phyloP scores from a whole-genome alignment of 1,140 invertebrate genomes.

The Bombus affinis region DNA sequence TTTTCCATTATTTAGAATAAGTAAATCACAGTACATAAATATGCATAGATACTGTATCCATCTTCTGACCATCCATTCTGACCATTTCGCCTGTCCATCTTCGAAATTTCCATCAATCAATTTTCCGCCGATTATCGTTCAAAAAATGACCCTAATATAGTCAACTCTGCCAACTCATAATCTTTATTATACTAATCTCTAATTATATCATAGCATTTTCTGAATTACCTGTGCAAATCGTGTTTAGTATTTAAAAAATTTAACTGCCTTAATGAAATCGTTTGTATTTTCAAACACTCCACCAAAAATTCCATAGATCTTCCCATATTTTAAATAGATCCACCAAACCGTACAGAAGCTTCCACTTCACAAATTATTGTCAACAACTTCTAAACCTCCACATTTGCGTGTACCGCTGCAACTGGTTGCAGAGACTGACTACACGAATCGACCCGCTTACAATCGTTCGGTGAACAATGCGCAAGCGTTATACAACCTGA shows the following conservation, averaged over 20 bases:
- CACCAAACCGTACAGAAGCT: not conserved
- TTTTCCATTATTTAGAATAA: too few species aligned
- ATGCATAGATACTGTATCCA: too few species aligned
- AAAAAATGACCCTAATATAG: too few species aligned
- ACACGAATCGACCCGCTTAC: not conserved
- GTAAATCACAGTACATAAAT: too few species aligned
- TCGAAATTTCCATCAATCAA: too few species aligned
- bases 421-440: not conserved
- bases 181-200: not conserved
- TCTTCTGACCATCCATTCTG: too few species aligned
- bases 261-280: not conserved
- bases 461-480: not conserved
- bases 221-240: not conserved
- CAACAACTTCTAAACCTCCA: not conserved
- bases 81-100: too few species aligned
- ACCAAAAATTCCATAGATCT: not conserved
- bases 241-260: not conserved
- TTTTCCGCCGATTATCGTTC: too few species aligned
- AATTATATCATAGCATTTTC: not conserved
- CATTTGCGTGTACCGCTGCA: not conserved
- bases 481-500: not conserved
- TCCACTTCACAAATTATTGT: not conserved
- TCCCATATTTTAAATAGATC: not conserved
- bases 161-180: not conserved
- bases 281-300: not conserved